Conservation (phyloP, 2,797 vertebrate species). For the Coranthus polyacanthus region DNA sequence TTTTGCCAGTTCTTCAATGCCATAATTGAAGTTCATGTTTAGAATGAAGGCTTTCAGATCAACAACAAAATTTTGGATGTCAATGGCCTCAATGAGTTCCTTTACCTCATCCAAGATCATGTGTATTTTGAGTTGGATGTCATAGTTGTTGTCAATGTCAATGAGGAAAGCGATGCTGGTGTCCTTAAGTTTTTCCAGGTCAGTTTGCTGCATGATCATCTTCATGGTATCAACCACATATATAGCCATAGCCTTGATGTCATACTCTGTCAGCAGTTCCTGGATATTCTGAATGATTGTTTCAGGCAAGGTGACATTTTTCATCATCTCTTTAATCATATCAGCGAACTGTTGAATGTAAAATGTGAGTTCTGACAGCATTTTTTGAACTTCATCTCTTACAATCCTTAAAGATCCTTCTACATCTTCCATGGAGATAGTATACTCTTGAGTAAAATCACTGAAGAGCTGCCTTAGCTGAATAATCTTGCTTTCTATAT, state of each 20-base stretch:
- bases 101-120: conserved; percentile 77
- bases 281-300: conserved; percentile 82
- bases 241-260: conserved; percentile 79
- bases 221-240: conserved; percentile 80
- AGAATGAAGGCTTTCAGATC: conserved; percentile 76
- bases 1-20: conserved; percentile 69
- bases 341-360: conserved; percentile 75
- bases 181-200: conserved; percentile 82
- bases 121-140: conserved; percentile 79
- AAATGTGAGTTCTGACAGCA: conserved; percentile 74
- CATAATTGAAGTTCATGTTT: conserved; percentile 60
- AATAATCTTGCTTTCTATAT: conserved; percentile 82
- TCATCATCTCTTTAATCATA: conserved; percentile 82
- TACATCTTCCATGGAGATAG: conserved; percentile 86
- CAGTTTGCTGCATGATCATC: conserved; percentile 76
- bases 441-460: conserved; percentile 83
- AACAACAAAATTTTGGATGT: conserved; percentile 72
- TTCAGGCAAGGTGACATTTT: conserved; percentile 75
- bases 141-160: conserved; percentile 83
- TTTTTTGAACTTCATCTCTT: conserved; percentile 59
- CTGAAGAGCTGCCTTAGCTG: conserved; percentile 84
- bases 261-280: conserved; percentile 82
- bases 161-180: conserved; percentile 83
- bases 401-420: conserved; percentile 81
- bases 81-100: conserved; percentile 77